These are phyloP conservation scores for Vanessa atalanta DNA, from an alignment of 1,140 invertebrate species.

Conservation along the genomic window DNA sequence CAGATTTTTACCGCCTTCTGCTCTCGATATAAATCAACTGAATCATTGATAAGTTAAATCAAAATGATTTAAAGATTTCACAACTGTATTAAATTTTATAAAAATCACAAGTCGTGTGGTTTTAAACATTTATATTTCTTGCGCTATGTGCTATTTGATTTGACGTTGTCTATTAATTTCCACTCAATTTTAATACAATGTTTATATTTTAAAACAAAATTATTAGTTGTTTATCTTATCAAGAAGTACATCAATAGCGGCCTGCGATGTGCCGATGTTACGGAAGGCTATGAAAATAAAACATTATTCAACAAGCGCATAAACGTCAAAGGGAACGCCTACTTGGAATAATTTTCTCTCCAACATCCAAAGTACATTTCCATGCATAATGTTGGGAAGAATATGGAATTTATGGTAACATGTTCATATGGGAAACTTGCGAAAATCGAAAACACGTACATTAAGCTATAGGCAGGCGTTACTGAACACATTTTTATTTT, in stretches of 20 bases:
- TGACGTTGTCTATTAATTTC: too few relatives aligned
- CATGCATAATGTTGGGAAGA: constrained; percentile 65
- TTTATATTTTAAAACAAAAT: constrained; percentile 1
- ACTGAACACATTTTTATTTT: neutral
- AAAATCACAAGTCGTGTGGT: too few relatives aligned
- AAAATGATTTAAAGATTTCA: too few relatives aligned
- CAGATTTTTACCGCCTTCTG: too few relatives aligned
- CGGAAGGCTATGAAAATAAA: constrained; percentile 72
- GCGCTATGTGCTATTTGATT: too few relatives aligned
- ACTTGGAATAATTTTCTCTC: constrained; percentile 77
- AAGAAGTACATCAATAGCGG: constrained; percentile 28
- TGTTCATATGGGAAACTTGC: constrained; percentile 47
- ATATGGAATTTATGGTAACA: constrained; percentile 66
- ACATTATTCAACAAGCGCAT: constrained; percentile 78
- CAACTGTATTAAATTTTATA: too few relatives aligned
- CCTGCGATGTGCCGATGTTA: constrained; percentile 50
- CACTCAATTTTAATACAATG: neutral
- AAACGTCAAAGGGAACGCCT: constrained; percentile 73
- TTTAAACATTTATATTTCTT: too few relatives aligned
- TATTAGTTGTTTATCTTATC: constrained; percentile 23
- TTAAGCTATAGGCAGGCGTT: neutral
- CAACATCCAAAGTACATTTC: constrained; percentile 66
- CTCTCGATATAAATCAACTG: too few relatives aligned
- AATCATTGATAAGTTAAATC: too few relatives aligned
- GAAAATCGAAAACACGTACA: constrained; percentile 38